Percentiles rank a stretch among this genome's conserved stretches.
Conservation (phyloP, 2,797 vertebrate species). For the Manis pentadactyla region DNA sequence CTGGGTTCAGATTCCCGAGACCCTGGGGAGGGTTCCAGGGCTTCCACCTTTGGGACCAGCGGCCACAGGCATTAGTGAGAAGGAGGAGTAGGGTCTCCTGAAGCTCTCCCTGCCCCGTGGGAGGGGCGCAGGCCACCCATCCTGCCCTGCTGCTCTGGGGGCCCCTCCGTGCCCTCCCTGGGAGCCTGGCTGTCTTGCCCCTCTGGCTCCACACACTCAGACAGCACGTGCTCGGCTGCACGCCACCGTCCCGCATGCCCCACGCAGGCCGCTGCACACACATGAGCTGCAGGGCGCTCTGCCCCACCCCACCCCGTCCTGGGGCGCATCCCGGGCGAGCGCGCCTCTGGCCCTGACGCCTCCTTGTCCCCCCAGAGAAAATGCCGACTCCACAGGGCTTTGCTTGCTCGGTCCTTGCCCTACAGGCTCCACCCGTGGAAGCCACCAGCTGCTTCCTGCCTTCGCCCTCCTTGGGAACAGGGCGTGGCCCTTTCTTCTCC, state of each 20-base stretch:
- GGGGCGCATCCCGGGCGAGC: no score
- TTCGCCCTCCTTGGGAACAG: not conserved
- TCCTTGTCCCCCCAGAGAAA: not conserved
- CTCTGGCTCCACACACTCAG: not conserved
- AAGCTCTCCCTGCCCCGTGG: not conserved
- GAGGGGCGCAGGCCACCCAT: not conserved
- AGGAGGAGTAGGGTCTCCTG: not conserved
- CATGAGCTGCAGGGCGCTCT: not conserved
- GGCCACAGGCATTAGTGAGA: not conserved
- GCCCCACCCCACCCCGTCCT: not conserved
- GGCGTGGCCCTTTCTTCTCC: no score
- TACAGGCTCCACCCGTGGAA: not conserved
- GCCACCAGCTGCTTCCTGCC: not conserved
- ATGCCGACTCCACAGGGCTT: fast-evolving
- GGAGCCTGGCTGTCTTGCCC: not conserved
- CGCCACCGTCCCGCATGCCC: no score
- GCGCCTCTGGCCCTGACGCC: not conserved
- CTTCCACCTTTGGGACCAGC: not conserved
- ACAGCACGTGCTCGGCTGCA: no score
- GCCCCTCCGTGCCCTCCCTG: not conserved
- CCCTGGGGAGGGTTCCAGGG: not conserved
- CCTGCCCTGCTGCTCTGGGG: not conserved
- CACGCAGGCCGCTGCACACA: no score
- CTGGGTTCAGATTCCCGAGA: not conserved
- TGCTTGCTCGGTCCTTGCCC: not conserved